Base-by-base conservation (phyloP, 2,888 invertebrate genomes). In the Apodemia duryi region DNA sequence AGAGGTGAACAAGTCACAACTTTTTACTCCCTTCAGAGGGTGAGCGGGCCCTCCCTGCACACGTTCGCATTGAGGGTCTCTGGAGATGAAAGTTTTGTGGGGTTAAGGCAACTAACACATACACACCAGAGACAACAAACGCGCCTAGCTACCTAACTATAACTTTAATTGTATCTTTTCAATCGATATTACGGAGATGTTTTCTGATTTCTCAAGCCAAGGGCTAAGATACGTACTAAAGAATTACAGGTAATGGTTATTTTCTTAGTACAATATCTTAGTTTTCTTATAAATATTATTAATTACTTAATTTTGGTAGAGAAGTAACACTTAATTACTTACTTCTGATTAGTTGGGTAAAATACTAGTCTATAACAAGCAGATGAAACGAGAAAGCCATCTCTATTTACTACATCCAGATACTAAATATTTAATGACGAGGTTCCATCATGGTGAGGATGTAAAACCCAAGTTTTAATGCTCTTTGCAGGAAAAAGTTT, bases 81-180 rank as follows among this genome's bases (percentile, higher is more conserved):
- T 79, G 80, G 89, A 90, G 91, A 91, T 90, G 90, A 89, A 91
- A 91, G 84, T 90, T 91, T 85, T 80, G 89, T 88, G 91, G 91
- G 91, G 91, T 88, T 88, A 84, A 84, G 82, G 79, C 80, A 81
- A 83, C 86, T 79, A 81, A 85, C 86, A 86, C 86, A 84, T 78
- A 82, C 82, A 77, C 81, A 73, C 74, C 80, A 78, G 86, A 87
- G 88, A 88, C 88, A 88, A 88, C 86, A 88, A 87, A 87, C 86
- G 84, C 84, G 85, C 57, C 57, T 83, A 86, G 82, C 86, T 88
- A 87, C 86, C 88, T 86, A 89, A 90, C 90, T 86, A 86, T 85
- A 90, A 91, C 84, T 91, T 91, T 91, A 91, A 91, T 91, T 91
- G 90, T 89, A 88, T 88, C 89, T 86, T 90, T 91, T 88, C 90